These are phyloP conservation scores for Augiades crinisus DNA, from an alignment of 2,888 invertebrate genomes.

Conservation along the genomic window DNA sequence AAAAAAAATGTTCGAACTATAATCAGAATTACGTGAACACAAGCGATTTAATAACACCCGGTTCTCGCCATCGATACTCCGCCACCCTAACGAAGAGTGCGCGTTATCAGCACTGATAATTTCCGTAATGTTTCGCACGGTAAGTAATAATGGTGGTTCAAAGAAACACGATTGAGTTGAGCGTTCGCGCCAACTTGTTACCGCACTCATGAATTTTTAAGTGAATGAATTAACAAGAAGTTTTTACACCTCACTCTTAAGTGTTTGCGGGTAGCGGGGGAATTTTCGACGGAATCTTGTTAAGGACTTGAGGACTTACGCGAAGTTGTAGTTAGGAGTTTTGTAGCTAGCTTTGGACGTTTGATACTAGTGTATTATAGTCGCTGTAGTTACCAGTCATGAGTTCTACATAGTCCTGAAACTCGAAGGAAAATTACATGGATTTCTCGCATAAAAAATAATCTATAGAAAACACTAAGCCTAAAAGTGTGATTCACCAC, in stretches of 20 bases:
- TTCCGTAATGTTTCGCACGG: slow-evolving; percentile 28
- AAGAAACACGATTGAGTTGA: slow-evolving; percentile 27
- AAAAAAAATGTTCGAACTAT: too few species aligned
- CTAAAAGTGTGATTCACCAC: too few species aligned
- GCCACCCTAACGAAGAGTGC: background rate
- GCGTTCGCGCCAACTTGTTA: slow-evolving; percentile 30
- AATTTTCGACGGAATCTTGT: background rate
- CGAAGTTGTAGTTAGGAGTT: background rate
- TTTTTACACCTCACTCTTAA: slow-evolving; percentile 22
- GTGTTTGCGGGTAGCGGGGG: background rate
- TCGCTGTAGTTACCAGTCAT: too few species aligned
- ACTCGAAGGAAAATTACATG: too few species aligned
- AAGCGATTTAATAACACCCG: too few species aligned
- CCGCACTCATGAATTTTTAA: slow-evolving; percentile 35
- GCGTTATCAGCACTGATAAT: slow-evolving; percentile 36
- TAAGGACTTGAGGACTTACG: background rate
- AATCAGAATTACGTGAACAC: too few species aligned
- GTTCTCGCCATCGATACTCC: slow-evolving; percentile 17
- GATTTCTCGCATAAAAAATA: too few species aligned
- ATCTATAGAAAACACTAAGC: too few species aligned
- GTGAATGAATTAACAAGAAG: slow-evolving; percentile 19
- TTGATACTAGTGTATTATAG: too few species aligned
- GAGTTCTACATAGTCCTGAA: too few species aligned
- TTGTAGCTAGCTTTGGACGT: too few species aligned
- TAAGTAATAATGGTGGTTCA: slow-evolving; percentile 32